Evolutionary conservation across 2,113 vertebrate genomes (phyloP), one percentile per base, ranked within the genome.

Genomic region (Myxocyprinus asiaticus): DNA sequence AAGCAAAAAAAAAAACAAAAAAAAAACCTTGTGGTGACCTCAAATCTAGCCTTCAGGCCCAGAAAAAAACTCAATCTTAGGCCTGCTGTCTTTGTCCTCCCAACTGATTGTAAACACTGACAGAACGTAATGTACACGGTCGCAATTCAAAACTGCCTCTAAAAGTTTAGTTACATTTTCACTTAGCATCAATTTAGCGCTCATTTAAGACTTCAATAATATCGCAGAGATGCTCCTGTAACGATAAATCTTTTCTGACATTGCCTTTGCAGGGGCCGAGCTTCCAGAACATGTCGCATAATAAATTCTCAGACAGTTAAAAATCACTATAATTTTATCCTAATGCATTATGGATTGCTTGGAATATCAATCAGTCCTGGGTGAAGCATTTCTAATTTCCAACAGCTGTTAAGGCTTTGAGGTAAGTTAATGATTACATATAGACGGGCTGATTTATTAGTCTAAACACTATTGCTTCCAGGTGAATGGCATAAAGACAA

Each of bases 261-360:
- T 85, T 91, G 93, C 92, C 90, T 96, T 96, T 95, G 94, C 89
- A 96, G 95, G 94, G 91, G 94, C 91, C 91, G 95, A 93, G 94
- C 94, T 94, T 94, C 92, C 93, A 90, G 93, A 96, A 96, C 96
- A 96, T 94, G 95, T 92, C 93, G 92, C 92, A 94, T 96, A 96
- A 97, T 98, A 98, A 95, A 98, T 98, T 97, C 94, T 88, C 87
- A 91, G 96, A 98, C 98, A 98, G 96, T 98, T 98, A 99, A 98
- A 98, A 99, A 99, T 99, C 96, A 97, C 97, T 98, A 96, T 96
- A 94, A 99, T 99, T 98, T 84, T 95, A 95, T 95, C 94, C 96
- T 99, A 98, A 99, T 98, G 96, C 92, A 96, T 98, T 99, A 99
- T 99, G 96, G 98, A 98, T 99, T 96, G 95, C 96, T 94, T 95